Evolutionary conservation across 2,113 vertebrate species (phyloP), one percentile per base, ranked within the genome.

Genomic region (Pelmatolapia mariae): DNA sequence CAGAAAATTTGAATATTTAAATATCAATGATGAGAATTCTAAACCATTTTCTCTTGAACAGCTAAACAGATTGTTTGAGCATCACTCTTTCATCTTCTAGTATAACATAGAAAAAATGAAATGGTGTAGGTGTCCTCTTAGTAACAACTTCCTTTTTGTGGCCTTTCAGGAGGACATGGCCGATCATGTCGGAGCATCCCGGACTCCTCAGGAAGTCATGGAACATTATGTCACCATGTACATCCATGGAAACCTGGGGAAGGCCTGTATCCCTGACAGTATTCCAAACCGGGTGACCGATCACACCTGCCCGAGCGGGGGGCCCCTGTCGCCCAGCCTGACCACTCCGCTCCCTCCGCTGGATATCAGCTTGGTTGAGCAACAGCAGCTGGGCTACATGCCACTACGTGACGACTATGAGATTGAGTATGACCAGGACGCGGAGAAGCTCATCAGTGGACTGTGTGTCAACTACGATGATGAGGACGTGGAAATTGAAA

Each of bases 371-470:
- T 97, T 97, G 82, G 96, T 96, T 0, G 98, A 99, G 91, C 99
- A 99, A 96, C 98, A 99, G 95, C 99, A 99, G 97, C 90, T 99
- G 87, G 99, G 98, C 3, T 99, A 99, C 94, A 99, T 99, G 98
- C 99, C 99, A 0, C 97, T 99, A 1, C 97, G 98, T 0, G 99
- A 99, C 0, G 99, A 99, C 95, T 99, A 99, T 1, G 99, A 99
- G 97, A 97, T 99, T 0, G 99, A 99, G 45, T 99, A 98, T 0
- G 98, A 99, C 93, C 99, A 99, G 91, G 98, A 99, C 0, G 98
- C 98, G 0, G 98, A 99, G 97, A 97, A 98, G 9, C 97, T 99
- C 5, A 98, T 99, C 94, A 99, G 98, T 2, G 98, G 98, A 80
- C 96, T 99, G 5, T 98, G 98, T 0, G 98, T 99, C 3, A 99